phyloP scores from a whole-genome alignment of 2,888 invertebrate genomes.

The Nephrotoma appendiculata region DNA sequence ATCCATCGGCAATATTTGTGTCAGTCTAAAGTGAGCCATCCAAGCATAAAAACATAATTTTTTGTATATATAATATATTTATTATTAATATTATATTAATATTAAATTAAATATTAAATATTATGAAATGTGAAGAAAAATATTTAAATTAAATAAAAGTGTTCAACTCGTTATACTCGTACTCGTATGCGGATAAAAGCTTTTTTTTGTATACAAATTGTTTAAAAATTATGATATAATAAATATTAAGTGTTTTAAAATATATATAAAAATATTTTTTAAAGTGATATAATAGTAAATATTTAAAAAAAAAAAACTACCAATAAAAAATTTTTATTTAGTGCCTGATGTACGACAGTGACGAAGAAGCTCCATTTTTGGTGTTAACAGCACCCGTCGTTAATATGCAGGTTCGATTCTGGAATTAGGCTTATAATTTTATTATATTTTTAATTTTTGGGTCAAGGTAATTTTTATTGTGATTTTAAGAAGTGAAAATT shows the following conservation, averaged over 20 bases:
- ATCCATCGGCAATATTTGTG: neutral
- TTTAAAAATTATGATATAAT: neutral
- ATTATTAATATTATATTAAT: neutral
- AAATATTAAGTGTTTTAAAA: neutral
- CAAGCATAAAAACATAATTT: neutral
- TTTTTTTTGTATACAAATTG: neutral
- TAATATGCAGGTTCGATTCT: constrained; percentile 33
- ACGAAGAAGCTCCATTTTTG: constrained; percentile 51
- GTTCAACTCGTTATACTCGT: neutral
- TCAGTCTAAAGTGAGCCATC: neutral
- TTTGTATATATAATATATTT: neutral
- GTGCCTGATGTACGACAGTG: constrained; percentile 41
- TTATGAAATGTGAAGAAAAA: neutral
- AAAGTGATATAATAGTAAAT: neutral
- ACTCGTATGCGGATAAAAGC: neutral
- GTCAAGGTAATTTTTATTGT: constrained; percentile 1
- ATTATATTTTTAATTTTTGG: constrained; percentile 1
- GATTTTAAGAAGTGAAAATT: neutral
- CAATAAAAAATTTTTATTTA: neutral
- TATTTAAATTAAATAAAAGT: neutral
- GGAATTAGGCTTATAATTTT: neutral
- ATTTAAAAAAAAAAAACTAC: neutral
- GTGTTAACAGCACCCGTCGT: constrained; percentile 50
- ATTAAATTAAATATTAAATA: neutral
- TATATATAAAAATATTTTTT: neutral